These are phyloP conservation scores for Pogonocherus hispidulus DNA, from an alignment of 2,888 invertebrate species.

Conservation along the genomic window DNA sequence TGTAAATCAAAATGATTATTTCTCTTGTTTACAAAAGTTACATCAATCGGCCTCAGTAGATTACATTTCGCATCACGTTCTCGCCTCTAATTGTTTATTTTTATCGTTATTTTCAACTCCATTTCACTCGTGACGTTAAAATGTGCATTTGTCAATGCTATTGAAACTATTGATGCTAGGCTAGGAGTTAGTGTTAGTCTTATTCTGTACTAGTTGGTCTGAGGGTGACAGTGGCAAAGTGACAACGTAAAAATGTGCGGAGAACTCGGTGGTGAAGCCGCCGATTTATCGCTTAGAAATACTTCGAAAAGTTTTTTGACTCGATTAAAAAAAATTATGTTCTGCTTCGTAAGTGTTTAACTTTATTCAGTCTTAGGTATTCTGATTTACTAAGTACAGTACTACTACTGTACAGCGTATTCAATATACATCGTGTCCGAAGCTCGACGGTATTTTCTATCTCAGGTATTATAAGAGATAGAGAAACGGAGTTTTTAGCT, in stretches of 20 bases:
- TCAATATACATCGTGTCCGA: too few species aligned
- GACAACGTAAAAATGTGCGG: neutral
- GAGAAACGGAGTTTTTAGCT: too few species aligned
- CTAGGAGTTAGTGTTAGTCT: too few species aligned
- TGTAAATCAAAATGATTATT: neutral
- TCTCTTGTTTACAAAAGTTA: conserved; percentile 17
- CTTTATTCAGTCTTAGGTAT: too few species aligned
- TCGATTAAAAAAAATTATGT: neutral
- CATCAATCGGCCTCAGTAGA: conserved; percentile 17
- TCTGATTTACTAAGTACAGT: too few species aligned
- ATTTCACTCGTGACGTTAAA: conserved; percentile 13
- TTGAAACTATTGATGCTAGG: too few species aligned
- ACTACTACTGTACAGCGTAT: too few species aligned
- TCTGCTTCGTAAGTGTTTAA: conserved; percentile 8
- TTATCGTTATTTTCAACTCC: conserved; percentile 22
- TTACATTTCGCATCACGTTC: conserved; percentile 17
- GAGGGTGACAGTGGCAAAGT: neutral
- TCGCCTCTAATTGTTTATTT: conserved; percentile 21
- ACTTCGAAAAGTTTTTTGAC: neutral
- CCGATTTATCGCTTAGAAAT: neutral
- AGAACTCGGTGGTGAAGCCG: neutral
- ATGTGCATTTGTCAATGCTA: conserved; percentile 7
- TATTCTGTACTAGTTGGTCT: too few species aligned
- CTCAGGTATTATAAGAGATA: too few species aligned
- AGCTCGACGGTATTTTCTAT: too few species aligned